Evolutionary conservation across 1,140 invertebrate genomes (phyloP), one percentile per base, ranked within the genome.

Genomic region (Ips nitidus): DNA sequence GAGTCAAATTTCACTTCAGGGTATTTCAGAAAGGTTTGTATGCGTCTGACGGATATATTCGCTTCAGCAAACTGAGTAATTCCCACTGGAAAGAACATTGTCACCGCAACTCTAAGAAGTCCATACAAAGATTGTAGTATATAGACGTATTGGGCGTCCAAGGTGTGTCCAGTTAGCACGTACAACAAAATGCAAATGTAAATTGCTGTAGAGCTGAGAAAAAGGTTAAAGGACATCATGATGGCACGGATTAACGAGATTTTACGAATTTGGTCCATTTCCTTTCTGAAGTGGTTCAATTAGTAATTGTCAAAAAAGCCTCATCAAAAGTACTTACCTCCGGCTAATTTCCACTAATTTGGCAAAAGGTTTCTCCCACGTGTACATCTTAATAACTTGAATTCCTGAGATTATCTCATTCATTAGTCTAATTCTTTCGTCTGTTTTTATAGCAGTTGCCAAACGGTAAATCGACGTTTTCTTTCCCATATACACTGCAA

Each of bases 341-440:
- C 75, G 69, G 7, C 43, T 58, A 7, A 66, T 8, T 72, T 73
- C 70, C 2, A 75, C 75, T 2, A 78, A 63, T 66, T 71, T 73
- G 37, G 74, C 71, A 65, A 78, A 78, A 0, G 91, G 90, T 62
- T 88, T 86, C 78, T 95, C 92, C 93, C 93, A 95, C 0, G 90
- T 88, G 76, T 94, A 94, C 93, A 96, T 95, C 82, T 97, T 97
- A 52, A 82, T 82, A 67, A 92, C 88, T 80, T 90, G 85, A 80
- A 94, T 92, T n/a, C 89, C 90, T 41, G 83, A 82, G 57, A 93
- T 88, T 45, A 94, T 89, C 80, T 93, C 91, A 76, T 88, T 90
- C 88, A 92, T 91, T 42, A 91, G 76, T 43, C 86, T 81, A 4
- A 92, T 84, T 50, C 91, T 79, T 74, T 90, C 84, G 77, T 93